Conservation (phyloP, 1,140 invertebrate species). For the Cecropterus lyciades region DNA sequence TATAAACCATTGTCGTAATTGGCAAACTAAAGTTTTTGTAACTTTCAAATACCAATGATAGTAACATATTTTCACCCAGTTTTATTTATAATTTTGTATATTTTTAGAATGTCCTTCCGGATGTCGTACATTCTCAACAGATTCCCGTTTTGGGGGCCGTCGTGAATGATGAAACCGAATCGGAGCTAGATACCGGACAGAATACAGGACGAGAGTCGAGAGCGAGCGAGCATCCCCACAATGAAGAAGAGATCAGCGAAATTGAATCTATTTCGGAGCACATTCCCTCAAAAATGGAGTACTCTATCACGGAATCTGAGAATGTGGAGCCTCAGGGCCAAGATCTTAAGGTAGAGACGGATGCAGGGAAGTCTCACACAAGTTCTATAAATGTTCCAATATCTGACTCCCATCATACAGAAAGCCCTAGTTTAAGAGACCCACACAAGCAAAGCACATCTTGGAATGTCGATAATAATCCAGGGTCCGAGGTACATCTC, state of each 20-base stretch:
- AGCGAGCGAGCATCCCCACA: constrained; percentile 39
- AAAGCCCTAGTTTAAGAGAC: constrained; percentile 53
- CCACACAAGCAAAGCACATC: constrained; percentile 56
- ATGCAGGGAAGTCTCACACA: constrained; percentile 49
- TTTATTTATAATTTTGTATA: constrained; percentile 78
- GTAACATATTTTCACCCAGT: constrained; percentile 37
- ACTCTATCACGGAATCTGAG: constrained; percentile 61
- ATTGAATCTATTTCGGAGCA: constrained; percentile 76
- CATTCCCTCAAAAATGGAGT: constrained; percentile 66
- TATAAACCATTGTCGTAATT: not conserved
- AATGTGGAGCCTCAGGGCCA: constrained; percentile 44
- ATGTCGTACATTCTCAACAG: constrained; percentile 81
- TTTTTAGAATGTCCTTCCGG: constrained; percentile 83
- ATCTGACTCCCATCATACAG: constrained; percentile 51
- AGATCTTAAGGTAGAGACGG: constrained; percentile 43
- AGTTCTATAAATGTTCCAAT: constrained; percentile 50
- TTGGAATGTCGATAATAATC: constrained; percentile 58
- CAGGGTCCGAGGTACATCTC: constrained; percentile 56
- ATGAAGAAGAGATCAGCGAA: constrained; percentile 56
- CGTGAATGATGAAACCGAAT: constrained; percentile 46
- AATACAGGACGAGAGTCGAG: constrained; percentile 33
- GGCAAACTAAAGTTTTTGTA: not conserved
- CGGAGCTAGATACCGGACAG: constrained; percentile 49
- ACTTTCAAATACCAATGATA: constrained; percentile 13
- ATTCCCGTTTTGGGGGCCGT: constrained; percentile 56